Conservation (phyloP, 2,888 invertebrate species). For the Netelia melanura region DNA sequence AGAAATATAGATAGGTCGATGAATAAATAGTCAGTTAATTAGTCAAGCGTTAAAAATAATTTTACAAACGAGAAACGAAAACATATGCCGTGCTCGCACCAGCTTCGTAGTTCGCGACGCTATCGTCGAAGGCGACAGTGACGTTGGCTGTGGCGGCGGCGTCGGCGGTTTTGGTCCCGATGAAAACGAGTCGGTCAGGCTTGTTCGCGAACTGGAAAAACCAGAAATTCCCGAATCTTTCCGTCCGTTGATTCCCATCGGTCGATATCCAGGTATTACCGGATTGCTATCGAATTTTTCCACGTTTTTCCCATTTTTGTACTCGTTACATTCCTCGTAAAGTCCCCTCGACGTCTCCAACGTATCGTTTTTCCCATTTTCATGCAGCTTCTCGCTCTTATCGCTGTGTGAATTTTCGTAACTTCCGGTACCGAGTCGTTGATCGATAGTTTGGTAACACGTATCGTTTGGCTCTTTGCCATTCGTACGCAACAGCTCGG, state of each 20-base stretch:
- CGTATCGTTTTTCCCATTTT: conserved; percentile 13
- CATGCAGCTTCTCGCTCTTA: background rate
- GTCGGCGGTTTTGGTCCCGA: conserved; percentile 62
- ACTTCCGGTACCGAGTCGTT: conserved; percentile 36
- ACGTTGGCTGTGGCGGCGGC: conserved; percentile 24
- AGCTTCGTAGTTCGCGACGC: conserved; percentile 79
- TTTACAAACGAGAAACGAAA: conserved; percentile 76
- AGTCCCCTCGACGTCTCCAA: background rate
- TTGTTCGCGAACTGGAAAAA: conserved; percentile 8
- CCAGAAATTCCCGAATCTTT: conserved; percentile 28
- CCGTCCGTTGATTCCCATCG: conserved; percentile 47
- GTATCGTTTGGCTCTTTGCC: conserved; percentile 47
- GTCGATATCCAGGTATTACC: conserved; percentile 45
- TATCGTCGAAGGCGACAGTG: conserved; percentile 73
- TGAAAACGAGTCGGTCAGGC: conserved; percentile 72
- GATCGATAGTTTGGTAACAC: conserved; percentile 28
- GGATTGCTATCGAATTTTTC: conserved; percentile 37
- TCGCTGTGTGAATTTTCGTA: background rate
- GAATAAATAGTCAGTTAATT: conserved; percentile 79
- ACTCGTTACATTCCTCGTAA: conserved; percentile 7
- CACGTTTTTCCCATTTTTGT: conserved; percentile 3
- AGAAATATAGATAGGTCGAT: background rate
- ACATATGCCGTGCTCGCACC: conserved; percentile 75
- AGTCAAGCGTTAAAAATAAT: conserved; percentile 81
- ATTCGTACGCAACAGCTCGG: conserved; percentile 15